phyloP scores from a whole-genome alignment of 2,797 vertebrate species.

The Malacoraja senta region DNA sequence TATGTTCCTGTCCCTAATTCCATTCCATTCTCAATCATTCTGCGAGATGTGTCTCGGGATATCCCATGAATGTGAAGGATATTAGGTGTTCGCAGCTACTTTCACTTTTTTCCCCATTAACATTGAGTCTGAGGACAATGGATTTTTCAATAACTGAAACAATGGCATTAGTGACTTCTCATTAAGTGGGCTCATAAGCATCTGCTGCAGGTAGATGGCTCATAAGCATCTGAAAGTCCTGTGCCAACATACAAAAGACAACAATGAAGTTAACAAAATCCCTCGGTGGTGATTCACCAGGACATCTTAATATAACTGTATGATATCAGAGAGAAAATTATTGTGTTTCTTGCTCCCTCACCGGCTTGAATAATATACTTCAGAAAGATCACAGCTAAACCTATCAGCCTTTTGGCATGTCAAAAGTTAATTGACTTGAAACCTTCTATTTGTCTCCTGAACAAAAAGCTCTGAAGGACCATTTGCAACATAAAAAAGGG shows the following conservation, averaged over 20 bases:
- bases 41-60: not conserved
- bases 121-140: too few relatives aligned
- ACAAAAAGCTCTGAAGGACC: not conserved
- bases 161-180: too few relatives aligned
- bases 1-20: not conserved
- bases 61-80: not conserved
- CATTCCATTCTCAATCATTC: not conserved
- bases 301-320: not conserved
- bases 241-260: too few relatives aligned
- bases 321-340: not conserved
- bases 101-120: not conserved
- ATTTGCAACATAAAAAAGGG: not conserved
- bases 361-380: not conserved
- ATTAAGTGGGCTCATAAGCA: too few relatives aligned
- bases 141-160: too few relatives aligned
- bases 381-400: not conserved
- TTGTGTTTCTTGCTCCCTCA: not conserved
- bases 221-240: too few relatives aligned
- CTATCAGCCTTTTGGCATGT: not conserved
- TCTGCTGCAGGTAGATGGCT: too few relatives aligned
- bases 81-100: not conserved
- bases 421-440: not conserved
- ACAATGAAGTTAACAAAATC: not conserved
- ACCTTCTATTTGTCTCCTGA: not conserved
- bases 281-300: not conserved